Evolutionary conservation across 2,797 vertebrate genomes (phyloP), one percentile per base, ranked within the genome.

Genomic region (Lithobates sylvaticus): DNA sequence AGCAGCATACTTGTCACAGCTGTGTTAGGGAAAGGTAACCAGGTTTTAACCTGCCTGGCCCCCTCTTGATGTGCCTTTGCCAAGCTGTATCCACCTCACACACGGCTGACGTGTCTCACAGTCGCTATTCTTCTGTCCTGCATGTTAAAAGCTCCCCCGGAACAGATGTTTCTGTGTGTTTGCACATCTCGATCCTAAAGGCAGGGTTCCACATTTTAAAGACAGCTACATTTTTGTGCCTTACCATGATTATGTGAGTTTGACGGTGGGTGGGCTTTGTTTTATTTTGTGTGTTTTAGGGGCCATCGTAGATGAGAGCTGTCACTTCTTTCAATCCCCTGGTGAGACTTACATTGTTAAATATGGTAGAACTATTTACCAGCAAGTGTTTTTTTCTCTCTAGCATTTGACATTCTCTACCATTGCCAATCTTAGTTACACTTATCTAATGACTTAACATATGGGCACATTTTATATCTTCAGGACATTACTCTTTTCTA

Each of bases 1-100:
- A 94, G 90, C 75, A 92, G 94, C 95, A 96, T 97, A 96, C 94
- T 96, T 97, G 93, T 94, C 96, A 96, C 94, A 92, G 91, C 92
- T 91, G 92, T 95, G 96, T 92, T 93, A 96, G 91, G 93, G 95
- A 94, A 94, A 91, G 94, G 91, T 92, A 93, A 95, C 95, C 96
- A 94, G 93, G 93, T 74, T 83, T 84, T 87, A 74, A 87, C 80
- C 85, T 78, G 64, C 85, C 44, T 39, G 42, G 50, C 75, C 80
- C 84, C 86, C 70, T 32, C 76, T 73, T 69, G 69, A 78, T 84
- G 86, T 42, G 69, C 65, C 70, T 73, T 74, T 83, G 76, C 76
- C 75, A 83, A 87, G 81, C 76, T 78, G 80, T 58, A 75, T 77
- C 77, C 70, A 84, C 86, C 83, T 87, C 86, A 75, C 86, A 87